phyloP scores from a whole-genome alignment of 2,113 vertebrate genomes.

The Halcyon senegalensis region DNA sequence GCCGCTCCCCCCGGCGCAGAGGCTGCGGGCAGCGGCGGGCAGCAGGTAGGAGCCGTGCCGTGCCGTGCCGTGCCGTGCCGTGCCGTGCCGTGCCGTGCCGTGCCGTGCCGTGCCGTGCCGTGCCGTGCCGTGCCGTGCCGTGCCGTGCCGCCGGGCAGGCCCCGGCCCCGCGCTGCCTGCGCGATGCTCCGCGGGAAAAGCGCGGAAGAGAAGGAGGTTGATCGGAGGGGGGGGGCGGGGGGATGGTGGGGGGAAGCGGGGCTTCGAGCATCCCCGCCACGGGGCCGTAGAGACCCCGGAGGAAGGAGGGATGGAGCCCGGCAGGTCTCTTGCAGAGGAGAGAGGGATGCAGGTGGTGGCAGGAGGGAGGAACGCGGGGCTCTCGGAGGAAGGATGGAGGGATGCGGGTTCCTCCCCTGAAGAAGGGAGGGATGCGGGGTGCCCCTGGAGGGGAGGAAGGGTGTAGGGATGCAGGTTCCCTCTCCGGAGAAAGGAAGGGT shows the following conservation, averaged over 20 bases:
- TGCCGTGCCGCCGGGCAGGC: neutral
- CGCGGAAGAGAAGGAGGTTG: neutral
- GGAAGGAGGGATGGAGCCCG: neutral
- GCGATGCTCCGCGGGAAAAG: neutral
- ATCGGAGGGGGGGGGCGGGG: too few relatives aligned
- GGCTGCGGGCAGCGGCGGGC: constrained; percentile 32
- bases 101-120: too few relatives aligned
- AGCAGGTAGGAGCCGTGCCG: neutral
- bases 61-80: neutral
- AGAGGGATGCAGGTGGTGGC: neutral
- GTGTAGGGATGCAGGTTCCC: neutral
- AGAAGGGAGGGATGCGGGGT: neutral
- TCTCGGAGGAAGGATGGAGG: neutral
- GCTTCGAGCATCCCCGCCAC: neutral
- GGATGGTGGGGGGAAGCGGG: neutral
- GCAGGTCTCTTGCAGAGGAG: neutral
- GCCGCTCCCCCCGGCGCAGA: constrained; percentile 31
- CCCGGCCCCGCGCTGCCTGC: neutral
- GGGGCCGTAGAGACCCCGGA: neutral
- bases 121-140: too few relatives aligned
- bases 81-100: too few relatives aligned
- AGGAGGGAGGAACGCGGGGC: neutral
- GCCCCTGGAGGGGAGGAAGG: neutral
- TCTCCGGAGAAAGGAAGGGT: neutral
- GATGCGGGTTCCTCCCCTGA: neutral